Evolutionary conservation across 2,888 invertebrate genomes (phyloP), one percentile per base, ranked within the genome.

Genomic region (Electrophaes corylata): DNA sequence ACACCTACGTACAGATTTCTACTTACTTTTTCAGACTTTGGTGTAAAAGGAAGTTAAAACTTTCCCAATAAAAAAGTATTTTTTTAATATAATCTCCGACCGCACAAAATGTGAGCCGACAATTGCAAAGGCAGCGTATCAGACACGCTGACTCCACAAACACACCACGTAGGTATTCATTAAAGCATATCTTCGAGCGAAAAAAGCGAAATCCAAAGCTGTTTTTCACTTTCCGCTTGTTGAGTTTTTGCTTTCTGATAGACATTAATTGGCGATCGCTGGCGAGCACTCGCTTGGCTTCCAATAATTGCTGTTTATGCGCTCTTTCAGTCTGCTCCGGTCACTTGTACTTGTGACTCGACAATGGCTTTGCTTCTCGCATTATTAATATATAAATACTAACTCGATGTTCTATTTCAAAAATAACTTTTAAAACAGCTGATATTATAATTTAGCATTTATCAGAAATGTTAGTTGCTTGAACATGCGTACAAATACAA

Each of bases 251-350:
- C 45, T 50, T 41, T 48, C 52, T 56, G 59, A 64, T 55, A 23
- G 60, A 61, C 64, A 55, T 59, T 63, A 66, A 65, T 66, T 66
- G 66, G 62, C 56, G 57, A 57, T 61, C 55, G 52, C 49, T 46
- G 31, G 10, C 53, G 49, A 56, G 49, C 48, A 20, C 33, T 46
- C 45, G 49, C 39, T 52, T 39, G 51, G 37, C 29, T 37, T 23
- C 33, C 39, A 44, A 62, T 62, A 59, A 62, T 59, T 56, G 59
- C 43, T 55, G 48, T 57, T 57, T 55, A 55, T 55, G 51, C 37
- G 58, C 5, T 26, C 37, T n/a, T 8, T 10, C 20, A 18, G 3
- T 5, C 14, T 16, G 5, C 26, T 2, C n/a, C 6, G 26, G 26
- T 20, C 4, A 3, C 19, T 23, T 6, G 14, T 14, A 37, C 48